Percentiles rank a stretch among this genome's conserved stretches.
Conservation (phyloP, 2,113 vertebrate species). For the Tragelaphus imberbis region DNA sequence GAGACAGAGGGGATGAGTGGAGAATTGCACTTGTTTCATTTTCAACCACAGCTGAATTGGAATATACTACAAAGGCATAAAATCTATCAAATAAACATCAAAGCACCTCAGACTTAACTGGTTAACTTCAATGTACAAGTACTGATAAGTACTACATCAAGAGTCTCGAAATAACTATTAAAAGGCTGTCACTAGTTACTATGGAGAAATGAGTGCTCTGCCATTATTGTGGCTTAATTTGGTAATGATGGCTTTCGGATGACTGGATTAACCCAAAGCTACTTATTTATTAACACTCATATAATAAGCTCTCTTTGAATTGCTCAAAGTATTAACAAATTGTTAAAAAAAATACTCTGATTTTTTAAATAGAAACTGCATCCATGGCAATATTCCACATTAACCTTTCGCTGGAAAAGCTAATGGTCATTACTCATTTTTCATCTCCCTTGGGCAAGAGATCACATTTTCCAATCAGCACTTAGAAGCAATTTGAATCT, state of each 20-base stretch:
- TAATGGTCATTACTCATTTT: conserved; percentile 22
- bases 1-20: not conserved
- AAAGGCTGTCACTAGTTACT: not conserved
- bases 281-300: conserved; percentile 10
- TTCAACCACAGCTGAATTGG: not conserved
- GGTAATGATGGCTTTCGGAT: conserved; percentile 8
- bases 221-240: not conserved
- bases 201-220: not conserved
- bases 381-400: not conserved
- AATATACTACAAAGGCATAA: not conserved
- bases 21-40: not conserved
- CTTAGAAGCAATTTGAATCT: conserved; percentile 15
- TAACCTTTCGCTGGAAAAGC: not conserved
- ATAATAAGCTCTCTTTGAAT: conserved; percentile 1
- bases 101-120: not conserved
- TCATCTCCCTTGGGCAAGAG: conserved; percentile 17
- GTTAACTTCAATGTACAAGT: not conserved
- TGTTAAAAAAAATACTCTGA: not conserved
- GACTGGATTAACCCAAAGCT: not conserved
- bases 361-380: not conserved
- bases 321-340: not conserved
- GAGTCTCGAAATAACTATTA: conserved; percentile 26
- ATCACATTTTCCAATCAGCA: conserved; percentile 40
- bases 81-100: not conserved
- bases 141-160: not conserved